Evolutionary conservation across 2,797 vertebrate species (phyloP).

Genomic region (Darevskia mixta): DNA sequence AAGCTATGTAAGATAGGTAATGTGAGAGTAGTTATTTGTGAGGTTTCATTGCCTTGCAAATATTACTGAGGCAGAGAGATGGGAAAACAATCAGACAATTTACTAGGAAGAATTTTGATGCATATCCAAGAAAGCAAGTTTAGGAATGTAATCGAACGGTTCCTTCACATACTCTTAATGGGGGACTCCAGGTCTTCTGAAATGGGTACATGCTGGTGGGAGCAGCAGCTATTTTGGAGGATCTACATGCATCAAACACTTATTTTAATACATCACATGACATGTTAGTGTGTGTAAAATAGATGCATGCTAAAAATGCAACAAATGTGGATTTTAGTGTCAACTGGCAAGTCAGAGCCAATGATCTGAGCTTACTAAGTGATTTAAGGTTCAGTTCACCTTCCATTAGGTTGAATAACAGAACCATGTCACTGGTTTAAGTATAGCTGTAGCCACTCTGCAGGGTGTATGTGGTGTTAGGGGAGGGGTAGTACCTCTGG

Average conservation of each 20-base stretch:
- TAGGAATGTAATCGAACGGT: neutral
- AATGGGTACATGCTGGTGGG: neutral
- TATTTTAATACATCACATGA: neutral
- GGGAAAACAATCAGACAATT: neutral
- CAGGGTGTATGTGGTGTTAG: too few species aligned
- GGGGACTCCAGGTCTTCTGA: neutral
- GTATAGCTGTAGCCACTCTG: neutral
- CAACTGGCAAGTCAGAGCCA: neutral
- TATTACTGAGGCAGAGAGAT: neutral
- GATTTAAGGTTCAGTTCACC: neutral
- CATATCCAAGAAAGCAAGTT: neutral
- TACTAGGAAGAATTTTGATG: slow-evolving; percentile 6
- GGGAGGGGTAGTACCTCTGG: too few species aligned
- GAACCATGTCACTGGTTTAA: neutral
- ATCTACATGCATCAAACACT: neutral
- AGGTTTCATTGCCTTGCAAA: neutral
- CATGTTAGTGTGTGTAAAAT: neutral
- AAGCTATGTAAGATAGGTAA: neutral
- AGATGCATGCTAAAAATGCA: neutral
- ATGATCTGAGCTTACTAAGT: neutral
- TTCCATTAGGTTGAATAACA: neutral
- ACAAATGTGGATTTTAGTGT: neutral
- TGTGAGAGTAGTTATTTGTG: slow-evolving; percentile 13
- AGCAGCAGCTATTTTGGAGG: neutral
- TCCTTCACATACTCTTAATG: neutral